Conservation (phyloP, 2,888 invertebrate genomes). For the Lithodes maja region DNA sequence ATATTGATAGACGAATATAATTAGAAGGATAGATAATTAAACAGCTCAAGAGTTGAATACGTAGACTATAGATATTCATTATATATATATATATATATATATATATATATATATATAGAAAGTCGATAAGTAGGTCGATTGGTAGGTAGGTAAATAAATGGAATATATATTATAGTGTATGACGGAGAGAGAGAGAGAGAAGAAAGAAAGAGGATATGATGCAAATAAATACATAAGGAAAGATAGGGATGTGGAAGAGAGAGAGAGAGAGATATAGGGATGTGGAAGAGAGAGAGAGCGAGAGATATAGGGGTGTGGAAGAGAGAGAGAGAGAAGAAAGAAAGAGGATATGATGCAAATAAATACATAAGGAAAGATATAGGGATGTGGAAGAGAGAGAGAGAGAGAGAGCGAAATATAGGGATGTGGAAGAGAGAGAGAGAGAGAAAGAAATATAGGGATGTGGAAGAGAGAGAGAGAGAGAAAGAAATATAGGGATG, state of each 20-base stretch:
- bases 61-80: too few relatives aligned
- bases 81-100: too few relatives aligned
- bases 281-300: background rate
- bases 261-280: background rate
- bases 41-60: too few relatives aligned
- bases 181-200: conserved; percentile 11
- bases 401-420: background rate
- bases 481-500: background rate
- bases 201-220: background rate
- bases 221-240: background rate
- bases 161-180: too few relatives aligned
- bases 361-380: background rate
- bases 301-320: background rate
- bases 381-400: background rate
- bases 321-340: background rate
- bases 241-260: background rate
- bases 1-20: too few relatives aligned
- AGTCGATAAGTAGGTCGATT: too few relatives aligned
- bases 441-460: background rate
- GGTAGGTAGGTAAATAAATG: too few relatives aligned
- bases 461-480: background rate
- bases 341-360: background rate
- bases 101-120: too few relatives aligned
- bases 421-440: background rate
- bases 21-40: too few relatives aligned